Conservation (phyloP, 1,140 invertebrate species). For the Tachypleus tridentatus region DNA sequence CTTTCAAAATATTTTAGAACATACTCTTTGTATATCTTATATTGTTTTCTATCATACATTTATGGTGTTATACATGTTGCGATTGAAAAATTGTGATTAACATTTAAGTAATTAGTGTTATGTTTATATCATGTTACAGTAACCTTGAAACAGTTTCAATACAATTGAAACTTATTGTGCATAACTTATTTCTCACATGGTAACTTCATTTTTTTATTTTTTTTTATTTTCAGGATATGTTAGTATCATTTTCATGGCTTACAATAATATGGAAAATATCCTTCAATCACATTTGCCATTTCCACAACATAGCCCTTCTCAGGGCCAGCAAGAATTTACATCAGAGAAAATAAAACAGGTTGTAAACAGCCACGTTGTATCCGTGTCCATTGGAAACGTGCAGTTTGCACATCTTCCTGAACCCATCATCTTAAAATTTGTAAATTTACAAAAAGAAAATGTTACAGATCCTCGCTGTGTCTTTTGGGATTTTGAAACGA, state of each 20-base stretch:
- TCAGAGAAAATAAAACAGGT: constrained; percentile 36
- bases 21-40: too few species aligned
- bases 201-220: too few species aligned
- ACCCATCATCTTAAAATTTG: constrained; percentile 15
- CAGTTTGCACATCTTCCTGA: constrained; percentile 14
- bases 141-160: too few species aligned
- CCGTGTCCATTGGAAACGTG: constrained; percentile 16
- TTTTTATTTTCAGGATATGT: constrained; percentile 14
- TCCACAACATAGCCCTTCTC: background rate
- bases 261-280: constrained; percentile 20
- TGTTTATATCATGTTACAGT: too few species aligned
- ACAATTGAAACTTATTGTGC: too few species aligned
- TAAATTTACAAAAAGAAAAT: constrained; percentile 61
- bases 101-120: too few species aligned
- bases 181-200: too few species aligned
- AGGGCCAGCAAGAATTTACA: constrained; percentile 6
- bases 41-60: too few species aligned
- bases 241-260: constrained; percentile 24
- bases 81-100: too few species aligned
- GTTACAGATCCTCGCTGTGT: constrained; percentile 84
- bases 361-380: constrained; percentile 75
- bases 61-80: too few species aligned
- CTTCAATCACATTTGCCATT: constrained; percentile 5
- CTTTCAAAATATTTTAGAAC: too few species aligned
- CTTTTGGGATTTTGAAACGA: constrained; percentile 82